Evolutionary conservation across 2,888 invertebrate genomes (phyloP), one percentile per base, ranked within the genome.

Genomic region (Mythimna vitellina): DNA sequence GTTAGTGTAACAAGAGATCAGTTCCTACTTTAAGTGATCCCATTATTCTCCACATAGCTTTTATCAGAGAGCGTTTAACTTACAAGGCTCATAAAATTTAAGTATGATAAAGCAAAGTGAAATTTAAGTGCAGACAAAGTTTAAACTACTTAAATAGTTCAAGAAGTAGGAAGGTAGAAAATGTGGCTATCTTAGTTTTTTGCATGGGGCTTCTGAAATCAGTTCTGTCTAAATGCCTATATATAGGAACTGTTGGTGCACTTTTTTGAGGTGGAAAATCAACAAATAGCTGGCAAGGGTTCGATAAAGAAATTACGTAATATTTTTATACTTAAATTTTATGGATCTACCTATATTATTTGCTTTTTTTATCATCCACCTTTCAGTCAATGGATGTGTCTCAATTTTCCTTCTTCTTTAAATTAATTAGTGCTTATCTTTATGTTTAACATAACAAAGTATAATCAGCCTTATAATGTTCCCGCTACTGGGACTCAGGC

Each of bases 81-180:
- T 79, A 58, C 35, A 73, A 73, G 51, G 1, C 78, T 72, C 65
- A 77, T 86, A 86, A 78, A 83, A 76, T 72, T 81, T 46, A 76
- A 86, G 70, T 70, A 75, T 83, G 73, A 77, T 82, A 83, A 75
- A 81, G 75, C 67, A 65, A 84, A 82, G 78, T 82, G 82, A 82
- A 82, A 70, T 84, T 78, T 82, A 75, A 82, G 82, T 82, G 82
- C 85, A 75, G 70, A 49, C n/a, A 63, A 84, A 84, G 58, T 82
- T 81, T 84, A 64, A 78, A 82, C 70, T 73, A 75, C 78, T 73
- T 53, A 57, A 29, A 12, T 67, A 65, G 76, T 80, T 79, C 51
- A 12, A 64, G 64, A 66, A 62, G 64, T 25, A 49, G 54, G 22
- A 32, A 54, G 22, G 60, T 71, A 70, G 61, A 70, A 64, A 61